These are phyloP conservation scores for Cyrtorhinus lividipennis DNA, from an alignment of 1,140 invertebrate genomes.

Conservation along the genomic window DNA sequence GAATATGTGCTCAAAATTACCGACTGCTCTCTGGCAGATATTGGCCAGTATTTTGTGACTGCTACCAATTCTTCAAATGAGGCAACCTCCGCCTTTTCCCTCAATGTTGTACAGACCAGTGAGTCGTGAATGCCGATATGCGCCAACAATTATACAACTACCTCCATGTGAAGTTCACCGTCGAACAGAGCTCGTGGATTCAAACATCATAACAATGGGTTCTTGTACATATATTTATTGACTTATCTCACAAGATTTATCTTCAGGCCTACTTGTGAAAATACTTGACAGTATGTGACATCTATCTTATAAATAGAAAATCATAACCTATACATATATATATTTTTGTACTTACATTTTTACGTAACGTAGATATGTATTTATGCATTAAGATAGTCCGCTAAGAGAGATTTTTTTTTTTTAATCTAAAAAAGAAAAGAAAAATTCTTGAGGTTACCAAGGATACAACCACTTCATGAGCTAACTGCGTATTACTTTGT, in stretches of 20 bases:
- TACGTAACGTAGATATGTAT: slow-evolving; percentile 5
- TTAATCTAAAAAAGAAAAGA: too few species aligned
- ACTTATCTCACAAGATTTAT: not conserved
- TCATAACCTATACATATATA: slow-evolving; percentile 11
- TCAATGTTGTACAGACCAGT: slow-evolving; percentile 46
- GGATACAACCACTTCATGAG: not conserved
- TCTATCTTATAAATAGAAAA: not conserved
- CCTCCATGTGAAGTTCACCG: too few species aligned
- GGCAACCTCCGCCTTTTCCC: slow-evolving; percentile 64
- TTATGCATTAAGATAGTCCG: not conserved
- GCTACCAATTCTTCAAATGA: slow-evolving; percentile 74
- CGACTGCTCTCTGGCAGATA: slow-evolving; percentile 58
- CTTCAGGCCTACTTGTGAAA: slow-evolving; percentile 20
- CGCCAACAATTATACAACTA: too few species aligned
- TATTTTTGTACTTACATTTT: slow-evolving; percentile 17
- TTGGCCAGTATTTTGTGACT: slow-evolving; percentile 78
- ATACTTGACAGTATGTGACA: not conserved
- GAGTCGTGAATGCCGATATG: slow-evolving; percentile 13
- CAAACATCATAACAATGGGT: not conserved
- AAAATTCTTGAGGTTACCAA: not conserved
- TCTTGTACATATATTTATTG: slow-evolving; percentile 10
- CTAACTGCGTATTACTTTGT: not conserved
- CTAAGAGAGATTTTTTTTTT: not conserved
- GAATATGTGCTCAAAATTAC: slow-evolving; percentile 60
- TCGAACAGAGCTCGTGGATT: too few species aligned